phyloP scores from a whole-genome alignment of 2,888 invertebrate species.

The Catocala nupta region DNA sequence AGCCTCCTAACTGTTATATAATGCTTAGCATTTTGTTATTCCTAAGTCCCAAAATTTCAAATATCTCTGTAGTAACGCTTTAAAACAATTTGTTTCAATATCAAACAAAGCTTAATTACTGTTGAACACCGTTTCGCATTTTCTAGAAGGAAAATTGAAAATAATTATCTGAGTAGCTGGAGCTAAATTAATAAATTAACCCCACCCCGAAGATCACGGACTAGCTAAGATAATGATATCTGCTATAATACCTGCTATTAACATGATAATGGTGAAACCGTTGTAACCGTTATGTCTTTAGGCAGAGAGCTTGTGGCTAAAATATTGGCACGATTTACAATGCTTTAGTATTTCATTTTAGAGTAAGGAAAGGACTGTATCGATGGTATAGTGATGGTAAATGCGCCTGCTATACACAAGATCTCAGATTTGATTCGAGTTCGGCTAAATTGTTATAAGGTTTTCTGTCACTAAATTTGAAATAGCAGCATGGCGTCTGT shows the following conservation, averaged over 20 bases:
- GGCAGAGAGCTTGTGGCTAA: constrained; percentile 15
- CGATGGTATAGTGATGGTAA: no score
- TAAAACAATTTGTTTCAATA: constrained; percentile 34
- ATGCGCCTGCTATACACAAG: no score
- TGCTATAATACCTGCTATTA: constrained; percentile 66
- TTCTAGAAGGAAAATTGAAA: constrained; percentile 52
- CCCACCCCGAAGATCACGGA: constrained; percentile 57
- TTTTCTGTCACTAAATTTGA: no score
- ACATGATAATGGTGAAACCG: constrained; percentile 64
- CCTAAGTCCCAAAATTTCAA: no score
- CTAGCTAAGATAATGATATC: constrained; percentile 62
- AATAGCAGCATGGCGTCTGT: no score
- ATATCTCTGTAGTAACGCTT: constrained; percentile 4
- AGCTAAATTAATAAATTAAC: constrained; percentile 64
- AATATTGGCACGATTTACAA: neutral
- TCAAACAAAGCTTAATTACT: constrained; percentile 23
- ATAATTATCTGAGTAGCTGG: constrained; percentile 48
- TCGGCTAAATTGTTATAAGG: no score
- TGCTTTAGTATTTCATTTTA: no score
- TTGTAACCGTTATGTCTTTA: constrained; percentile 51
- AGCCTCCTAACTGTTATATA: no score
- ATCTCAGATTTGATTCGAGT: no score
- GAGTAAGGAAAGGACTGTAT: no score
- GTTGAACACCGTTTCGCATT: constrained; percentile 45
- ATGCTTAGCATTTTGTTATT: no score